A percentile compares a stretch with the other conserved stretches of the same genome.
Conservation (phyloP, 2,888 invertebrate genomes). For the Caenorhabditis drosophilae region DNA sequence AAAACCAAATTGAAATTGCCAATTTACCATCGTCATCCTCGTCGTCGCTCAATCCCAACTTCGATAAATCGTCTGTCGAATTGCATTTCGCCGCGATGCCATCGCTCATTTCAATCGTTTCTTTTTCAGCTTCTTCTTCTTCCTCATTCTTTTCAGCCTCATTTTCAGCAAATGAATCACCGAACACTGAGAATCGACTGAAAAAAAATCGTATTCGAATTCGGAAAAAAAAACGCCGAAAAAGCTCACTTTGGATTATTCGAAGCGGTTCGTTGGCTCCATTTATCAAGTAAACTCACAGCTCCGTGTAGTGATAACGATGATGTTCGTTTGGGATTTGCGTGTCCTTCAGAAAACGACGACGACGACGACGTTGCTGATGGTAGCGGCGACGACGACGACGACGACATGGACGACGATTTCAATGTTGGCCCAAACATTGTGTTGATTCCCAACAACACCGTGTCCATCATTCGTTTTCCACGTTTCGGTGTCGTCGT, state of each 20-base stretch:
- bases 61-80: constrained; percentile 40
- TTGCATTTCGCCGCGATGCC: constrained; percentile 39
- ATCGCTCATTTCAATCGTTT: neutral
- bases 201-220: neutral
- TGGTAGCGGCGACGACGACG: neutral
- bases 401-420: neutral
- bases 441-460: constrained; percentile 33
- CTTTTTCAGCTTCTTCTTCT: constrained; percentile 2
- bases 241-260: constrained; percentile 27
- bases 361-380: neutral
- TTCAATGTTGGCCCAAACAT: constrained; percentile 25
- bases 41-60: constrained; percentile 36
- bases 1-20: neutral
- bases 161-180: constrained; percentile 6
- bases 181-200: constrained; percentile 29
- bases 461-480: constrained; percentile 34
- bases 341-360: constrained; percentile 11
- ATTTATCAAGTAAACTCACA: constrained; percentile 29
- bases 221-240: neutral
- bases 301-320: constrained; percentile 22
- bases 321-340: constrained; percentile 10
- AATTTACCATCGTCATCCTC: constrained; percentile 24
- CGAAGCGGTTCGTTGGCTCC: constrained; percentile 23
- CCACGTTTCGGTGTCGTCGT: constrained; percentile 23
- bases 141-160: neutral